phyloP scores from a whole-genome alignment of 1,140 invertebrate species.

The Drosophila lacteicornis region DNA sequence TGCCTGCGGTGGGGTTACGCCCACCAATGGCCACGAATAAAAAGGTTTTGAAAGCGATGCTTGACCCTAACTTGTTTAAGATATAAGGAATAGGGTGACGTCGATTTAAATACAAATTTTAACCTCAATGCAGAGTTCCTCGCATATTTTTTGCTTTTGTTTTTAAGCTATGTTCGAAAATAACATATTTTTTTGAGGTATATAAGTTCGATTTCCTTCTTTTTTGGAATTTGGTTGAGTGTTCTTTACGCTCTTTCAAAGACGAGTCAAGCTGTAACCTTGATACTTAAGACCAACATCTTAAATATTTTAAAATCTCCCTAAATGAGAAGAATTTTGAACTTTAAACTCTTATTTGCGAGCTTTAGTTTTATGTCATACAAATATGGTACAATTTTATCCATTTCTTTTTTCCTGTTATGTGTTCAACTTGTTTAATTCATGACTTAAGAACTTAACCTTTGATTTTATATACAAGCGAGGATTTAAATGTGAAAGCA shows the following conservation, averaged over 20 bases:
- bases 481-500: background rate
- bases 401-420: no score
- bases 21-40: constrained; percentile 24
- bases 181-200: no score
- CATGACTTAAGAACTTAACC: no score
- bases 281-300: no score
- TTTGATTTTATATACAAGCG: background rate
- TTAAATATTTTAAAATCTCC: no score
- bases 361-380: background rate
- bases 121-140: background rate
- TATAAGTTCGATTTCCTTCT: no score
- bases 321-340: no score
- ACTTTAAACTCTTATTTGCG: background rate
- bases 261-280: no score
- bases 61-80: background rate
- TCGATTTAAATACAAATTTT: constrained; percentile 8
- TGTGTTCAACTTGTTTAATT: no score
- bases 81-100: constrained; percentile 8
- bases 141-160: background rate
- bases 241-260: no score
- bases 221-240: no score
- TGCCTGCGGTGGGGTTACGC: constrained; percentile 23
- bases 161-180: background rate
- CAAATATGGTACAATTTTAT: no score
- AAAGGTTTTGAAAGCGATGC: background rate